These are phyloP conservation scores for Chloropsis hardwickii DNA, from an alignment of 2,113 vertebrate species.

Conservation along the genomic window DNA sequence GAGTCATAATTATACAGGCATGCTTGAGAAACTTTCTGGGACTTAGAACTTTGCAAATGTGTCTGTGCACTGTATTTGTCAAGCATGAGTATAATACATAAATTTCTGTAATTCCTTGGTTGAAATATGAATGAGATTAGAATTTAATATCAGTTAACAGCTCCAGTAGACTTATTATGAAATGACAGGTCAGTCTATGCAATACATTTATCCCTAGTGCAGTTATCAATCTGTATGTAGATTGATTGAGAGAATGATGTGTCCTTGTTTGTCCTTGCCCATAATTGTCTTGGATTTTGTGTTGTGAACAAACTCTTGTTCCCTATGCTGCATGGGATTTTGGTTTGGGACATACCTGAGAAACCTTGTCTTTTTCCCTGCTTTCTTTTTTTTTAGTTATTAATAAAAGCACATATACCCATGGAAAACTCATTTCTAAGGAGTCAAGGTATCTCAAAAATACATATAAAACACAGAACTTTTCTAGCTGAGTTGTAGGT, in stretches of 20 bases:
- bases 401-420: neutral
- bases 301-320: neutral
- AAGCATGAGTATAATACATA: neutral
- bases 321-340: neutral
- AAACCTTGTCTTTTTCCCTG: rapidly evolving
- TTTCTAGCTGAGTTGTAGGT: neutral
- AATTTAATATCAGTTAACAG: neutral
- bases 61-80: neutral
- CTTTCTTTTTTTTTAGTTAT: neutral
- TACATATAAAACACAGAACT: neutral
- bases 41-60: neutral
- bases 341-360: neutral
- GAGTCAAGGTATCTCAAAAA: neutral
- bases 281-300: neutral
- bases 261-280: neutral
- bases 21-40: neutral
- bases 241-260: neutral
- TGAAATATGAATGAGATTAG: neutral
- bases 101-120: neutral
- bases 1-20: neutral
- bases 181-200: neutral
- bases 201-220: neutral
- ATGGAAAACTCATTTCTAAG: neutral
- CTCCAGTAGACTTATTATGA: neutral
- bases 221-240: neutral